These are phyloP conservation scores for Remorina albescens DNA, from an alignment of 2,797 vertebrate genomes.

Conservation along the genomic window DNA sequence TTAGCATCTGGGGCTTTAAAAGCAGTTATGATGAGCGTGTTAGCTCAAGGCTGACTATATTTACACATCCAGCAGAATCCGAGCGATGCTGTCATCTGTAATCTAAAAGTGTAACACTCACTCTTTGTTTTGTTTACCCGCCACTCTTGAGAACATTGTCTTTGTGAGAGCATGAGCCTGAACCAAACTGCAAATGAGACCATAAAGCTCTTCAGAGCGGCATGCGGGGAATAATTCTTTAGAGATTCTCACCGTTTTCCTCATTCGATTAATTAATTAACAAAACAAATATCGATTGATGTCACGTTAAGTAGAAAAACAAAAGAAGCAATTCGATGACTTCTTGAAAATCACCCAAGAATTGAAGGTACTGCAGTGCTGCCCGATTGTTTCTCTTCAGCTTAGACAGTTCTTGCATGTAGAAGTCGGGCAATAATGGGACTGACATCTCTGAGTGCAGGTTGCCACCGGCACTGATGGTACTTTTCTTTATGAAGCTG, in stretches of 20 bases:
- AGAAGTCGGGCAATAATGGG: neutral
- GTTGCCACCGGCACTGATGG: conserved; percentile 21
- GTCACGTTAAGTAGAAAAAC: neutral
- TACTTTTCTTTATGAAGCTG: conserved; percentile 29
- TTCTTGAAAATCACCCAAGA: too few species aligned
- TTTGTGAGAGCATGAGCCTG: too few species aligned
- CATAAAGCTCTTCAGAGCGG: too few species aligned
- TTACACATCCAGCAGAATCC: neutral
- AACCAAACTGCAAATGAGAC: too few species aligned
- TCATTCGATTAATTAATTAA: neutral
- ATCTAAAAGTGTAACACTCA: neutral
- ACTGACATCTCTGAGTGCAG: conserved; percentile 14
- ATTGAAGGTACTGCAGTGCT: neutral
- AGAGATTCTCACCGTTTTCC: neutral
- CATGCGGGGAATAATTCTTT: too few species aligned
- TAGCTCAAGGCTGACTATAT: neutral
- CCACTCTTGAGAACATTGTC: too few species aligned
- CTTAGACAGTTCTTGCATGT: neutral
- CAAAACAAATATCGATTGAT: neutral
- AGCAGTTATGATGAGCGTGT: neutral
- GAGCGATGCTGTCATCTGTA: neutral
- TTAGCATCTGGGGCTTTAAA: neutral
- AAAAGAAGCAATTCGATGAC: too few species aligned
- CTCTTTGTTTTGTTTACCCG: too few species aligned
- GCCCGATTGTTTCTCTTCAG: neutral